These are phyloP conservation scores for Psittacara wagleri DNA, from an alignment of 2,113 vertebrate species.

Conservation along the genomic window DNA sequence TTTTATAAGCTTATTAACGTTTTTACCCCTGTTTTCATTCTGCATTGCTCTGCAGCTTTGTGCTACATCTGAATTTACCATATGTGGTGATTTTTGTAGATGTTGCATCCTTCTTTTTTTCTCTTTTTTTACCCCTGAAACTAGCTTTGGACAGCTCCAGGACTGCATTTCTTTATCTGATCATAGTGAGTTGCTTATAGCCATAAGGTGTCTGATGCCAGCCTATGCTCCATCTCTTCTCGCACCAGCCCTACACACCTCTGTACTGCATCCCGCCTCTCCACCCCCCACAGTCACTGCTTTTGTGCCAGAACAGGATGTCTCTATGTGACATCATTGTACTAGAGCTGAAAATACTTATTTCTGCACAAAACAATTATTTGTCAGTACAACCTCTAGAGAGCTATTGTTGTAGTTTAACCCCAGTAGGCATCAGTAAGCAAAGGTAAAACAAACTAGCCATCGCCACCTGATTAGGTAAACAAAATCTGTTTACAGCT, in stretches of 20 bases:
- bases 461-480: neutral
- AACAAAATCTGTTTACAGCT: neutral
- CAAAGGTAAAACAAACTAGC: neutral
- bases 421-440: neutral
- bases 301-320: neutral
- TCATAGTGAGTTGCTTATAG: neutral
- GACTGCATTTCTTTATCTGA: neutral
- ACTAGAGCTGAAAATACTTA: neutral
- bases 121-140: neutral
- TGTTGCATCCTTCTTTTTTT: neutral
- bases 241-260: neutral
- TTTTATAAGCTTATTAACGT: neutral
- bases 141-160: neutral
- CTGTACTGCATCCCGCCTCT: neutral
- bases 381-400: neutral
- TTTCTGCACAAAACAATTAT: neutral
- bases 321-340: neutral
- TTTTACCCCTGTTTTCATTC: neutral
- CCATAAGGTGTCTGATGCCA: accelerated
- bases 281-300: neutral
- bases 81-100: neutral
- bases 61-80: neutral
- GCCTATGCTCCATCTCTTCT: neutral
- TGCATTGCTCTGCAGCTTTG: neutral
- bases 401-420: neutral